Base-by-base conservation (phyloP, 2,797 vertebrate genomes). In the Dermochelys coriacea region DNA sequence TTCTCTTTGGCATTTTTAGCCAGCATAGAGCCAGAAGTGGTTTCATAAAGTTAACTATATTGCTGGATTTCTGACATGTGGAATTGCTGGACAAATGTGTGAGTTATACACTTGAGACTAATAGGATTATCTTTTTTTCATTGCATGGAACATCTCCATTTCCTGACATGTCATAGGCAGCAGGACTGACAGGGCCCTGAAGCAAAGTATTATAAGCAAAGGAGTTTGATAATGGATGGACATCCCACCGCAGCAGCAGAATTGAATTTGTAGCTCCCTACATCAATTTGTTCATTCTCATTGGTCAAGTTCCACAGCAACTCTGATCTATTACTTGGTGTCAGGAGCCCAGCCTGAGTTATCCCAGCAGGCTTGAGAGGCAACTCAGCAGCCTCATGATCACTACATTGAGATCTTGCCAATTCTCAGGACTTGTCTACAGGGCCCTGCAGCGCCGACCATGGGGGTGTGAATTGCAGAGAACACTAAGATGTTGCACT, bases 91-190 rank as follows among this genome's bases (percentile, higher is more conserved):
- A 54, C 34, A 92, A 18, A 41, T 23, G 59, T 23, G 82, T 19
- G n/a, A 79, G 1, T 2, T 29, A 27, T 77, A 77, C 27, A 49
- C 29, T 16, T 71, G 27, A 29, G 64, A 14, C 51, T 91, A 89
- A 14, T 14, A 37, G 61, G 2, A 8, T 68, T 84, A 82, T 95
- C 49, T 12, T 12, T 75, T 45, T 93, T 89, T 64, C 61, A 51
- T 6, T 68, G 29, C 6, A 50, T 86, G 91, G 59, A 95, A 92
- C 92, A 25, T 84, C 78, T 94, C 86, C 29, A 85, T 95, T 96
- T 94, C 78, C 91, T 94, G 82, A 86, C 14, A 45, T 51, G 79
- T 90, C 55, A 81, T 0, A 0, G 45, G 61, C 85, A 85, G 85
- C 5, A 87, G 68, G 88, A 71, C 74, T 84, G 8, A 23, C 87